Conservation (phyloP, 2,888 invertebrate genomes). For the Lycophotia porphyrea region DNA sequence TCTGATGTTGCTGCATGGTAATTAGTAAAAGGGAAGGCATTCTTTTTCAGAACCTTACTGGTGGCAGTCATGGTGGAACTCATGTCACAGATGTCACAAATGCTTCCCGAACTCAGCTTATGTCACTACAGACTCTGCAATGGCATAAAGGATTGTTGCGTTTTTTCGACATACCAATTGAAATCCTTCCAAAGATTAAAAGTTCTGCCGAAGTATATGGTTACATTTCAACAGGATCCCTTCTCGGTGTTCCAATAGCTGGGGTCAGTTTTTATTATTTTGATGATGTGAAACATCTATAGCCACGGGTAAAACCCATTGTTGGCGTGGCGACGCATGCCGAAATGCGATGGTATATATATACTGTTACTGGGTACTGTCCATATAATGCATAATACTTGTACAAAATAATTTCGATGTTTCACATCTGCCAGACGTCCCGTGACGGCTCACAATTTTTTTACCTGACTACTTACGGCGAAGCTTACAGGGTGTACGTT, state of each 20-base stretch:
- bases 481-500: too few relatives aligned
- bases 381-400: too few relatives aligned
- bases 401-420: too few relatives aligned
- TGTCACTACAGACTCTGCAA: constrained; percentile 96
- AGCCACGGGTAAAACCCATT: too few relatives aligned
- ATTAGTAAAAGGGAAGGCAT: background rate
- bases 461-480: constrained; percentile 50
- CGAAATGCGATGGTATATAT: too few relatives aligned
- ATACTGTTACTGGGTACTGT: too few relatives aligned
- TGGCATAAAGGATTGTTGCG: constrained; percentile 97
- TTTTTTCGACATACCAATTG: constrained; percentile 96
- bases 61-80: constrained; percentile 89
- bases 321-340: too few relatives aligned
- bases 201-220: constrained; percentile 98
- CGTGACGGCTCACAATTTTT: too few relatives aligned
- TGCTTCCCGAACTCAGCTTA: constrained; percentile 98
- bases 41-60: constrained; percentile 90
- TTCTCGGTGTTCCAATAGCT: constrained; percentile 95
- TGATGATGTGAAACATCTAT: too few relatives aligned
- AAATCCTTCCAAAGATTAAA: constrained; percentile 96
- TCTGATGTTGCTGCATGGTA: too few relatives aligned
- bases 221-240: constrained; percentile 92
- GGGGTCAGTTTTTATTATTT: constrained; percentile 92
- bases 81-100: constrained; percentile 99
- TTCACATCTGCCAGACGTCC: too few relatives aligned